These are phyloP conservation scores for Conus ventricosus DNA, from an alignment of 1,140 invertebrate species.

Conservation along the genomic window DNA sequence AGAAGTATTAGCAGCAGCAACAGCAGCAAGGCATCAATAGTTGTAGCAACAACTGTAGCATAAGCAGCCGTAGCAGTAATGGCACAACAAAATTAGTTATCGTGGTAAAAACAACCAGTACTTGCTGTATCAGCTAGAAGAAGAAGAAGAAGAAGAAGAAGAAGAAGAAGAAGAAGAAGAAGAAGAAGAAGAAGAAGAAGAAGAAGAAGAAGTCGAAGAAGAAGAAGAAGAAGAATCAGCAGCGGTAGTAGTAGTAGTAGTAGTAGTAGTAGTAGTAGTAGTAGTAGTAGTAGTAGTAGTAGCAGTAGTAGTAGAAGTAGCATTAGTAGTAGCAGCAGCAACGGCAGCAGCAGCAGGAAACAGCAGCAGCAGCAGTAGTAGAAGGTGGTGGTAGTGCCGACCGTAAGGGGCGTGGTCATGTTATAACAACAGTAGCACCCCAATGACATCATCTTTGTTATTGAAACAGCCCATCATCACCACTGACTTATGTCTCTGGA, in stretches of 20 bases:
- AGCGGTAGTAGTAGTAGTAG: slow-evolving; percentile 4
- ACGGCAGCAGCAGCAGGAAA: no score
- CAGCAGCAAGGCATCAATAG: no score
- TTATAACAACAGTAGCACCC: background rate
- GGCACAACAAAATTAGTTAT: no score
- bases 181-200: background rate
- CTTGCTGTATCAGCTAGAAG: background rate
- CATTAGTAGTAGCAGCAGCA: background rate
- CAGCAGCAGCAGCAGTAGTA: background rate
- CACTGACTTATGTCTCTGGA: background rate
- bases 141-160: background rate
- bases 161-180: slow-evolving; percentile 1
- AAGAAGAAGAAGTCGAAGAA: no score
- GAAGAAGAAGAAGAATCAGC: no score
- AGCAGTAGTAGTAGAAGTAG: background rate
- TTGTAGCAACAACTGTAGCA: no score
- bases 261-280: slow-evolving; percentile 25
- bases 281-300: background rate
- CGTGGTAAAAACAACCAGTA: no score
- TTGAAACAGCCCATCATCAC: no score
- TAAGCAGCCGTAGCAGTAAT: no score
- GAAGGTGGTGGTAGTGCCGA: background rate
- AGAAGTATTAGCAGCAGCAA: no score
- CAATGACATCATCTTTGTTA: no score
- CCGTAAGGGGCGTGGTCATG: background rate